Base-by-base conservation (phyloP, 2,113 vertebrate genomes). In the Zosterops hypoxanthus region DNA sequence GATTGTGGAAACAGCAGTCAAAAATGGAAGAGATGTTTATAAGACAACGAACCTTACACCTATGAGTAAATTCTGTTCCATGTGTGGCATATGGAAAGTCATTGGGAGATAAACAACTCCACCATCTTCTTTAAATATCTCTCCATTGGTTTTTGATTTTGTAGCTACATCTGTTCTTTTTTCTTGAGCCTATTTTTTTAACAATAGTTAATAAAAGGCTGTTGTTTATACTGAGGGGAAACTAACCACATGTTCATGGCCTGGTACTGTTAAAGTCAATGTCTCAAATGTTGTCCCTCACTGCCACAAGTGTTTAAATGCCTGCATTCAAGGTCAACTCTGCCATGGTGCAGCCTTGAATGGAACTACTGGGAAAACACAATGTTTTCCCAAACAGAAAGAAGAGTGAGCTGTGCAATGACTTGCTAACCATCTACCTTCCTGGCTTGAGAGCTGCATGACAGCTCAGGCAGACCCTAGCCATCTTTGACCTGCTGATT, bases 361-460 rank as follows among this genome's bases (percentile, higher is more conserved):
- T 9, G 4, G 44, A 64, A 42, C 34, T 36, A 1, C 33, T 46
- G 20, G 25, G 20, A 26, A 60, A 69, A 60, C 5, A 24, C 7
- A 13, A 3, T 12, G 3, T 41, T 79, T 79, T 70, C 20, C 24
- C 29, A 21, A 29, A 31, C 19, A 56, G 31, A 56, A 79, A 18
- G 2, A 46, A 39, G 36, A 28, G 26, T 23, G 26, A 29, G 8
- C n/a, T 44, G 9, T 33, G 29, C 16, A n/a, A 13, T 12, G 25
- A 17, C 14, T 63, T 49, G 9, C 12, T 14, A 12, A 80, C 11
- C 1, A 1, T 8, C 18, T 50, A 4, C 7, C 11, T 68, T 12
- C 9, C 24, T 8, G 1, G 10, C 5, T 29, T 33, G 12, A 26
- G 24, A 59, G 6, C 15, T 41, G 28, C 28, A 2, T 3, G 4